Evolutionary conservation across 2,888 invertebrate species (phyloP).

Genomic region (Drosophila falleni): DNA sequence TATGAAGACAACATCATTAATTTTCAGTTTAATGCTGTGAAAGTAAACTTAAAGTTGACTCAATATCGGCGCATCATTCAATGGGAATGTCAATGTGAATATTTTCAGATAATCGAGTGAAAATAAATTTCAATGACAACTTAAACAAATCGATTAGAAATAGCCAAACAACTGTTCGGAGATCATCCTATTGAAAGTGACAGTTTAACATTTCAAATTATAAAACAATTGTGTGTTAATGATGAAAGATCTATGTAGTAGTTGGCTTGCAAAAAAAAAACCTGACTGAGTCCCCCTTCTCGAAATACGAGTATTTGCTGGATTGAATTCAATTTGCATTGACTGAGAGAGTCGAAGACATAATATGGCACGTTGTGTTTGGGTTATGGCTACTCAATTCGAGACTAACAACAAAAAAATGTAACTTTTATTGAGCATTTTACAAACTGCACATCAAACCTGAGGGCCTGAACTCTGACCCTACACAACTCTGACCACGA

Average conservation of each 20-base stretch:
- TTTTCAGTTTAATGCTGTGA: conserved; percentile 28
- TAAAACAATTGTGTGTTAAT: conserved; percentile 67
- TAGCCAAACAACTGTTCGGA: conserved; percentile 9
- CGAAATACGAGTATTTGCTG: conserved; percentile 15
- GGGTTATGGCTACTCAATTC: conserved; percentile 41
- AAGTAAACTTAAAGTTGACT: conserved; percentile 27
- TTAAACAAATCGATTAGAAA: conserved; percentile 25
- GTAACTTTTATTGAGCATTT: conserved; percentile 73
- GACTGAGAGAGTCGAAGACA: conserved; percentile 35
- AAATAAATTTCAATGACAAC: conserved; percentile 49
- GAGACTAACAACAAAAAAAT: conserved; percentile 43
- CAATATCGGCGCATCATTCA: conserved; percentile 44
- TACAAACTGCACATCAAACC: conserved; percentile 74
- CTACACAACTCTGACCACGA: conserved; percentile 65
- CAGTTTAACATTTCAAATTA: conserved; percentile 46
- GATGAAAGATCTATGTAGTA: conserved; percentile 55
- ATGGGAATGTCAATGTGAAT: conserved; percentile 48
- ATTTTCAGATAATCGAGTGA: conserved; percentile 35
- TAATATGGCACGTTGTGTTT: conserved; percentile 51
- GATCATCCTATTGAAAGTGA: conserved; percentile 42
- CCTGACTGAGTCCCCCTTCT: conserved; percentile 10
- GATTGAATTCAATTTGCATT: conserved; percentile 43
- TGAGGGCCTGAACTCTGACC: conserved; percentile 75
- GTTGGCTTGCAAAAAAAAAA: conserved; percentile 25
- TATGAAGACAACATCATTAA: conserved; percentile 42